phyloP scores from a whole-genome alignment of 2,797 vertebrate species.

The Notolabrus celidotus region DNA sequence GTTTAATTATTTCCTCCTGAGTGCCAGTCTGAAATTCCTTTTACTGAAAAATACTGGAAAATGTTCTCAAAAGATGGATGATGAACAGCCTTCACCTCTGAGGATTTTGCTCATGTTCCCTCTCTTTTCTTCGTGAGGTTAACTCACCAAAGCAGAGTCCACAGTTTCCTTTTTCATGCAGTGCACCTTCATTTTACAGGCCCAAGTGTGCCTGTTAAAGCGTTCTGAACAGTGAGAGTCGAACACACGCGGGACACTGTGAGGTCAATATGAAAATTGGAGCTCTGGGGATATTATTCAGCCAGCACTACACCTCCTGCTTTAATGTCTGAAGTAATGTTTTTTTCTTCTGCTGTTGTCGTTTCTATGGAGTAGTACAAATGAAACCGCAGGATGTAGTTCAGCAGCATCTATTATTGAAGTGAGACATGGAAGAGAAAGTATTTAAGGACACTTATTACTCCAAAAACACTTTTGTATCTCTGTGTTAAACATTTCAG shows the following conservation, averaged over 20 bases:
- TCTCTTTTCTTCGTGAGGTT: conserved; percentile 6
- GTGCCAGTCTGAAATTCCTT: conserved; percentile 63
- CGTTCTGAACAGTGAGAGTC: conserved; percentile 49
- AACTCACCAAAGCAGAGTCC: conserved; percentile 30
- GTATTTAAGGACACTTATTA: not conserved
- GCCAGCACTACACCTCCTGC: conserved; percentile 29
- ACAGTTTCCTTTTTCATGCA: conserved; percentile 59
- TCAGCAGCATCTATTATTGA: conserved; percentile 29
- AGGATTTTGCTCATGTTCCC: conserved; percentile 16
- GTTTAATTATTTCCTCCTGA: conserved; percentile 75
- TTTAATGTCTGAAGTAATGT: conserved; percentile 57
- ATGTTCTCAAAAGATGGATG: conserved; percentile 41
- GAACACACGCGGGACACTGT: conserved; percentile 34
- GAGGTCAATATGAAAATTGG: conserved; percentile 76
- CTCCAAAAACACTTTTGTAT: not conserved
- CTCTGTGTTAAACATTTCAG: not conserved
- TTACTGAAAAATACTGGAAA: conserved; percentile 38
- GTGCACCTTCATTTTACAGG: conserved; percentile 62
- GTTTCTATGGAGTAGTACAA: conserved; percentile 61
- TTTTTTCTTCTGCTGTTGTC: conserved; percentile 52
- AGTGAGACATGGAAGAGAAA: conserved; percentile 21
- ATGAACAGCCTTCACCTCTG: conserved; percentile 28
- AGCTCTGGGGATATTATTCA: conserved; percentile 63
- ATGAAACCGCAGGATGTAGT: conserved; percentile 28
- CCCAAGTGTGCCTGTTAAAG: conserved; percentile 61